Base-by-base conservation (phyloP, 2,113 vertebrate species). In the Oreochromis aureus region DNA sequence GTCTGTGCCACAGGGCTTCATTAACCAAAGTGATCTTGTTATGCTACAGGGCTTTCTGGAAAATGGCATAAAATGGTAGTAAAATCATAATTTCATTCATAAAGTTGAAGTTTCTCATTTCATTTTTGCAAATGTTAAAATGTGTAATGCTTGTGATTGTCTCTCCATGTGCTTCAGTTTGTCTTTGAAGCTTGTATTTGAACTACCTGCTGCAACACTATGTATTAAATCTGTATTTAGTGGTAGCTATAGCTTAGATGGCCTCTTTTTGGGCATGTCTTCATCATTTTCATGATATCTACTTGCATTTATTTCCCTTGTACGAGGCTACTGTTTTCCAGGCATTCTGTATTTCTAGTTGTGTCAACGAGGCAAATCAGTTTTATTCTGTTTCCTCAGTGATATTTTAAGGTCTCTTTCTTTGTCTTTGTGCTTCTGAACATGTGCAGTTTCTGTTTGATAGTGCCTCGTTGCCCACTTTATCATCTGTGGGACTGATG, bases 261-360 rank as follows among this genome's bases (percentile, higher is more conserved):
- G 53, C 13, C 22, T 90, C 19, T 69, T 85, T 46, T 48, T 89
- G 73, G 88, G 61, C 66, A 61, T 12, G 39, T 59, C 53, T 88
- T 78, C 92, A 8, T 90, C 94, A 90, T 87, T 93, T 92, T 94
- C 51, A 94, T 89, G 89, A 66, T 44, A 2, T 86, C 15, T 73
- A 71, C 53, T 18, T 16, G 59, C 24, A 63, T 94, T 91, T 79
- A 87, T 94, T 94, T 90, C 84, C 6, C 80, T 79, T 84, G 53
- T 48, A 69, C 18, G 2, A 7, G 7, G 11, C 5, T 80, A 63
- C 61, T 79, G 44, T 27, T 66, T 83, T 82, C 55, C 18, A 34
- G 8, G 55, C 7, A n/a, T 48, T 46, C 15, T 54, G 7, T 56
- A 16, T 32, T n/a, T 87, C 6, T 36, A 36, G 30, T 78, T 55